phyloP scores from a whole-genome alignment of 1,140 invertebrate genomes.

The Bombus fervidus region DNA sequence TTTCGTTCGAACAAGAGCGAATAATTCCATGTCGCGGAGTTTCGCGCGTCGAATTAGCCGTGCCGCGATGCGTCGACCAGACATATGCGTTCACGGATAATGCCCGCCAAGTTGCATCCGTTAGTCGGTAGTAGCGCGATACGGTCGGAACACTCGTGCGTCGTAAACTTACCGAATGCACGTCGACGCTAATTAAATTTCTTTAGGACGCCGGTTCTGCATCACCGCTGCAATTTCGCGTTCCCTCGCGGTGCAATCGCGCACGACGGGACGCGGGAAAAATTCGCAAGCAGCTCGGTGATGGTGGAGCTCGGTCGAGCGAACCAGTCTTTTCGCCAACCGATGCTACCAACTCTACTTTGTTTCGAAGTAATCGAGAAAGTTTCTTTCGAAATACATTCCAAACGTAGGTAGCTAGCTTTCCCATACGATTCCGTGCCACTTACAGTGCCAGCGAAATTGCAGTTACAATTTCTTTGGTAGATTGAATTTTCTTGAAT shows the following conservation, averaged over 20 bases:
- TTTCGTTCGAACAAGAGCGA: too few species aligned
- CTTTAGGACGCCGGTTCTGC: conserved; percentile 33
- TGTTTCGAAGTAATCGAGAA: neutral
- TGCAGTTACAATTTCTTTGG: neutral
- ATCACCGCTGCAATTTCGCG: neutral
- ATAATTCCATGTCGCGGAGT: neutral
- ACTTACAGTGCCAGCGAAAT: neutral
- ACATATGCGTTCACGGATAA: neutral
- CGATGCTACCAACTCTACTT: neutral
- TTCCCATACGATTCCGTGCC: neutral
- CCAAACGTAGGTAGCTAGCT: neutral
- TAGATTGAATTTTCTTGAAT: neutral
- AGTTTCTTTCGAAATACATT: neutral
- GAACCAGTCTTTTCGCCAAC: neutral
- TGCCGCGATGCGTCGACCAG: neutral
- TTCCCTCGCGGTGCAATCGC: neutral
- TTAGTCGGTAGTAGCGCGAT: conserved; percentile 14
- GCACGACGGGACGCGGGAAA: neutral
- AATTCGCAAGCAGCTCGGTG: conserved; percentile 1
- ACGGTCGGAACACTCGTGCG: neutral
- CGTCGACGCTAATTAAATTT: conserved; percentile 57
- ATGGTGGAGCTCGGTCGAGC: too few species aligned
- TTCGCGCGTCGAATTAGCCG: conserved; percentile 26
- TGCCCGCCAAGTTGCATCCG: conserved; percentile 17
- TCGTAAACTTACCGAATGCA: conserved; percentile 28